Conservation (phyloP, 2,113 vertebrate species). For the Phasianus colchicus region DNA sequence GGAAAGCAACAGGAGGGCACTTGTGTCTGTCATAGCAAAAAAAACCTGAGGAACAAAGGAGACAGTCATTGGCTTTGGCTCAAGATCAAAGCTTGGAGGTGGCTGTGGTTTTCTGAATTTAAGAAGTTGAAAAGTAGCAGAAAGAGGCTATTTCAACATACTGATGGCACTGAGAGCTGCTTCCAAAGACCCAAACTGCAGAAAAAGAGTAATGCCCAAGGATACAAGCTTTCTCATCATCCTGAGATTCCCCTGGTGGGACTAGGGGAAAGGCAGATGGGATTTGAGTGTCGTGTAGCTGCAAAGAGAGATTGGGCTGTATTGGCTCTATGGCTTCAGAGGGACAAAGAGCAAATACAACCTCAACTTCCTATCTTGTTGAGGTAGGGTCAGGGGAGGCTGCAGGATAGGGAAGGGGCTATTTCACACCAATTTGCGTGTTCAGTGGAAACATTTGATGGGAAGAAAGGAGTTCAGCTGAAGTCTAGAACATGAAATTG, state of each 20-base stretch:
- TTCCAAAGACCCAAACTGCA: background rate
- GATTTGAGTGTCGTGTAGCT: background rate
- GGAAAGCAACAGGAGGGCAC: background rate
- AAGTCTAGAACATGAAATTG: background rate
- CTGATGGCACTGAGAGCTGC: background rate
- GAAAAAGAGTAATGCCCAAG: background rate
- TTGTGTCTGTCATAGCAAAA: background rate
- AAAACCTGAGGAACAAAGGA: background rate
- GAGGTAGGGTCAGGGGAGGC: background rate
- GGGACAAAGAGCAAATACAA: background rate
- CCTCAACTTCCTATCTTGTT: background rate
- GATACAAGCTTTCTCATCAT: background rate
- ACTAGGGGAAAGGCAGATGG: background rate
- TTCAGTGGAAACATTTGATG: background rate
- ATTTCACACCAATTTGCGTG: background rate
- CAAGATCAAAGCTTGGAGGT: background rate
- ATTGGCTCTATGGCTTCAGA: background rate
- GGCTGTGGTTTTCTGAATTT: background rate
- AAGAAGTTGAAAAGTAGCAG: background rate
- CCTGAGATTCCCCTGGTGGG: background rate
- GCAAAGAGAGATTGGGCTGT: background rate
- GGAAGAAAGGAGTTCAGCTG: conserved; percentile 10
- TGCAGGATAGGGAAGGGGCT: background rate
- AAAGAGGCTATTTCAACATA: background rate
- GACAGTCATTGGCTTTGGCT: background rate